These are phyloP conservation scores for Tenthredo scrophulariae DNA, from an alignment of 2,888 invertebrate species.

Conservation along the genomic window DNA sequence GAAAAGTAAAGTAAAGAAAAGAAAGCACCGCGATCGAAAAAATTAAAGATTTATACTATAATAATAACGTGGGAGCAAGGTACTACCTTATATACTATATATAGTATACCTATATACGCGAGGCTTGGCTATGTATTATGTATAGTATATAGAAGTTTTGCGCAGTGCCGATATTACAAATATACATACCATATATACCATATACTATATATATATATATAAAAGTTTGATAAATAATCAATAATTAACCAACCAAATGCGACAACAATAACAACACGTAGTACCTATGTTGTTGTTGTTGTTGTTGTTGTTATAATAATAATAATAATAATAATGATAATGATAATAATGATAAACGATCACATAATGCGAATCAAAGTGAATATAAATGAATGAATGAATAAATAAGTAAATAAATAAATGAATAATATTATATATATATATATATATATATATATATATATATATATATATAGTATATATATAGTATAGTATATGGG, in stretches of 20 bases:
- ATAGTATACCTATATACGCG: not conserved
- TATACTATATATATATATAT: not conserved
- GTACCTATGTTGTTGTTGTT: no score
- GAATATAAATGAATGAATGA: not conserved
- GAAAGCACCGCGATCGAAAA: no score
- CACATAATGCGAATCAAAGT: not conserved
- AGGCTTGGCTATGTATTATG: no score
- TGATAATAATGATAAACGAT: not conserved
- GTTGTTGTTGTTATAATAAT: not conserved
- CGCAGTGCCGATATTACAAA: no score
- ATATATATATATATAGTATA: no score
- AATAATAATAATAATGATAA: not conserved
- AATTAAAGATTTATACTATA: no score
- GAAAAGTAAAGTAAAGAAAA: no score
- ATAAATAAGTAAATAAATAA: not conserved
- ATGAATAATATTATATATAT: no score
- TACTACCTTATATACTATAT: not conserved
- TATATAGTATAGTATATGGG: not conserved
- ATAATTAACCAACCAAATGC: not conserved
- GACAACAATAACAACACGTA: not conserved
- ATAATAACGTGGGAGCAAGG: no score
- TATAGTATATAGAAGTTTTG: no score
- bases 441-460: no score
- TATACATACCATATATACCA: no score
- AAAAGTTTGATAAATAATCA: not conserved